Evolutionary conservation across 2,888 invertebrate species (phyloP).

Genomic region (Sinodicranocentrus sp.): DNA sequence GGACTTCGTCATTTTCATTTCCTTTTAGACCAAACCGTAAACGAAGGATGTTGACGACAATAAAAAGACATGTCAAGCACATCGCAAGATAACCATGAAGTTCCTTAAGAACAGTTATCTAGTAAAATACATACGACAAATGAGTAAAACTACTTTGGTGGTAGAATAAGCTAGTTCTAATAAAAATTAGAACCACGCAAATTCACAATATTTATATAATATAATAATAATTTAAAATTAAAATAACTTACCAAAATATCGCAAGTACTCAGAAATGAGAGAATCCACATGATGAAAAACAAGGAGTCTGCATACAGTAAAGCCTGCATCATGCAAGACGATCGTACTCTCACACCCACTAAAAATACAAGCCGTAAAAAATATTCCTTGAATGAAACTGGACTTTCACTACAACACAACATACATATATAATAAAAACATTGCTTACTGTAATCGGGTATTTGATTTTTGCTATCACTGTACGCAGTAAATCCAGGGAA

Average conservation of each 20-base stretch:
- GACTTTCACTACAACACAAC: too few relatives aligned
- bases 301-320: slow-evolving; percentile 65
- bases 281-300: slow-evolving; percentile 68
- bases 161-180: background rate
- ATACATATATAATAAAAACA: background rate
- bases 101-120: slow-evolving; percentile 68
- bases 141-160: too few relatives aligned
- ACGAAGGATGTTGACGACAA: slow-evolving; percentile 65
- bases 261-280: slow-evolving; percentile 65
- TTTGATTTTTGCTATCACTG: slow-evolving; percentile 44
- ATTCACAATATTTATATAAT: background rate
- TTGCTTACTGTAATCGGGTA: slow-evolving; percentile 58
- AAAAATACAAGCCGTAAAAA: too few relatives aligned
- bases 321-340: slow-evolving; percentile 67
- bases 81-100: slow-evolving; percentile 70
- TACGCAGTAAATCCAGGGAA: slow-evolving; percentile 69
- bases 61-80: slow-evolving; percentile 64
- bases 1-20: slow-evolving; percentile 71
- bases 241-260: slow-evolving; percentile 67
- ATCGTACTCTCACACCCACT: slow-evolving; percentile 70
- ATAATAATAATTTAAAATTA: background rate
- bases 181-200: slow-evolving; percentile 3
- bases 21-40: slow-evolving; percentile 68
- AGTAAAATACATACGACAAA: too few relatives aligned
- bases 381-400: too few relatives aligned